These are phyloP conservation scores for Tragelaphus imberbis DNA, from an alignment of 2,113 vertebrate species.

Conservation along the genomic window DNA sequence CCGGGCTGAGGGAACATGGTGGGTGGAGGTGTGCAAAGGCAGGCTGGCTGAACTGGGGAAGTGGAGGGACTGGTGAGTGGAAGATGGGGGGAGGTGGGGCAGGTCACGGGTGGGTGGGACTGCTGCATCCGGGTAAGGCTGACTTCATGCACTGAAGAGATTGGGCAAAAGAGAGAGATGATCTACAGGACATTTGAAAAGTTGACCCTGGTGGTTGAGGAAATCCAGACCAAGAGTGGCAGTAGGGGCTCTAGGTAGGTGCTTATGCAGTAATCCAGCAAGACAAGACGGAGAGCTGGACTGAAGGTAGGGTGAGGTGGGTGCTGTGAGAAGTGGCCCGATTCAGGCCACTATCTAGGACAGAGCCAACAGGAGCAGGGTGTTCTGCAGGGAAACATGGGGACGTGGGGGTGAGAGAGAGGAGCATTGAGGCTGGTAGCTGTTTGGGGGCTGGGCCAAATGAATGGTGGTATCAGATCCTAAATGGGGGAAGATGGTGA, in stretches of 20 bases:
- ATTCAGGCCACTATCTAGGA: not conserved
- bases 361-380: not conserved
- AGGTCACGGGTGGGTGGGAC: not conserved
- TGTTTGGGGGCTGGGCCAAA: not conserved
- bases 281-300: not conserved
- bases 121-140: not conserved
- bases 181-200: not conserved
- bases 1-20: not conserved
- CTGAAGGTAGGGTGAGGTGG: too few relatives aligned
- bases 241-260: not conserved
- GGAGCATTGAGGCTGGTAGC: rapidly evolving
- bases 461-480: not conserved
- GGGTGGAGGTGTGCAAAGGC: not conserved
- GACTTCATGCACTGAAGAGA: not conserved
- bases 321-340: not conserved
- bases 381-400: too few relatives aligned
- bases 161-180: not conserved
- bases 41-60: not conserved
- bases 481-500: not conserved
- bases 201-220: not conserved
- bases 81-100: not conserved
- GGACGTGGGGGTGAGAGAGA: not conserved
- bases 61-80: not conserved
- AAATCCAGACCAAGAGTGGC: not conserved
- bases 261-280: not conserved